Evolutionary conservation across 2,888 invertebrate species (phyloP).

Genomic region (Criorhina ranunculi): DNA sequence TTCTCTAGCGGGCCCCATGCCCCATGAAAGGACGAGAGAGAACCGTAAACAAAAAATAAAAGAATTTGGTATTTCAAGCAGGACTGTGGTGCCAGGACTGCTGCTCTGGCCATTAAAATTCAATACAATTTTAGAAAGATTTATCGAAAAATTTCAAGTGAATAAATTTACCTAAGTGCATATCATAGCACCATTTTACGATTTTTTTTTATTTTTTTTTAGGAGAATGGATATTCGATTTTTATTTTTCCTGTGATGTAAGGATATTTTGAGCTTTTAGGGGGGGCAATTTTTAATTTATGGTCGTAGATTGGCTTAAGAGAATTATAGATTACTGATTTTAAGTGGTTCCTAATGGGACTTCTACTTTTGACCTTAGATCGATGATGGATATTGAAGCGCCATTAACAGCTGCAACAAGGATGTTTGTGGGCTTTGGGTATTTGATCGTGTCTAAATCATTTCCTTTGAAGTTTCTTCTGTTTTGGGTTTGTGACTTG

Average conservation of each 20-base stretch:
- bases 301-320: not conserved
- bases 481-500: no score
- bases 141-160: slow-evolving; percentile 78
- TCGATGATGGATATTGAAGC: no score
- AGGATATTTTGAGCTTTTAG: slow-evolving; percentile 12
- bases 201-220: no score
- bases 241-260: slow-evolving; percentile 48
- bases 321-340: no score
- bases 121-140: slow-evolving; percentile 78
- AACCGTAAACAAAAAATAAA: slow-evolving; percentile 19
- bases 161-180: slow-evolving; percentile 78
- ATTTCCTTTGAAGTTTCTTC: no score
- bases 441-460: no score
- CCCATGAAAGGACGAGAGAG: slow-evolving; percentile 56
- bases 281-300: slow-evolving; percentile 48
- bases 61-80: slow-evolving; percentile 58
- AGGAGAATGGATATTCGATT: slow-evolving; percentile 61
- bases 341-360: no score
- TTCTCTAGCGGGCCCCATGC: slow-evolving; percentile 66
- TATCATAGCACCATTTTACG: slow-evolving; percentile 77
- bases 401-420: no score
- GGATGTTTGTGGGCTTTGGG: no score
- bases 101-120: slow-evolving; percentile 74
- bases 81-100: slow-evolving; percentile 46
- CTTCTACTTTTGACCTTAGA: no score